These are phyloP conservation scores for Herpetotheres cachinnans DNA, from an alignment of 2,113 vertebrate genomes.

Conservation along the genomic window DNA sequence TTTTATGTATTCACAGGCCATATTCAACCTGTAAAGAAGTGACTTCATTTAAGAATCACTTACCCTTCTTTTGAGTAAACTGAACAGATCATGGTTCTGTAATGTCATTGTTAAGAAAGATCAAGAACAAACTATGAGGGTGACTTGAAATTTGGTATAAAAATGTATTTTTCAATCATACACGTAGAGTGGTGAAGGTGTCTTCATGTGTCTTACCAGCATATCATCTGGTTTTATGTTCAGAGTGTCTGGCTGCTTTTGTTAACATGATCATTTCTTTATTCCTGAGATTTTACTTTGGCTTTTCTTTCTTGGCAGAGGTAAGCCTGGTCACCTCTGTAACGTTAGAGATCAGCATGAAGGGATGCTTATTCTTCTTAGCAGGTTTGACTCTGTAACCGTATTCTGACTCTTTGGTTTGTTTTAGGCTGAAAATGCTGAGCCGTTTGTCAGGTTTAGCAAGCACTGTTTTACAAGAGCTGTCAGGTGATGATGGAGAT, in stretches of 20 bases:
- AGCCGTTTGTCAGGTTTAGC: conserved; percentile 85
- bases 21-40: background rate
- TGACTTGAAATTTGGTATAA: background rate
- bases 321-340: background rate
- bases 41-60: background rate
- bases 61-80: background rate
- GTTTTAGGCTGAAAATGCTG: conserved; percentile 83
- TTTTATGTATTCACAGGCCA: background rate
- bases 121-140: background rate
- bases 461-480: conserved; percentile 86
- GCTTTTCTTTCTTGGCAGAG: background rate
- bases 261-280: rapidly evolving
- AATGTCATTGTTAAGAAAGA: background rate
- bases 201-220: background rate
- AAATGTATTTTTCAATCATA: background rate
- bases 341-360: background rate
- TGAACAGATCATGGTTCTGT: background rate
- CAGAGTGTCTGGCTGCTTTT: background rate
- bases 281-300: background rate
- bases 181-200: background rate
- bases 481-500: conserved; percentile 78
- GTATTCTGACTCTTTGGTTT: background rate
- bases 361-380: background rate
- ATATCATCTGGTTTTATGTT: background rate
- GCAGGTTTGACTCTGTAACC: background rate